A percentile compares a stretch with the other conserved stretches of the same genome.
phyloP scores from a whole-genome alignment of 2,888 invertebrate genomes.

The Belgica antarctica region DNA sequence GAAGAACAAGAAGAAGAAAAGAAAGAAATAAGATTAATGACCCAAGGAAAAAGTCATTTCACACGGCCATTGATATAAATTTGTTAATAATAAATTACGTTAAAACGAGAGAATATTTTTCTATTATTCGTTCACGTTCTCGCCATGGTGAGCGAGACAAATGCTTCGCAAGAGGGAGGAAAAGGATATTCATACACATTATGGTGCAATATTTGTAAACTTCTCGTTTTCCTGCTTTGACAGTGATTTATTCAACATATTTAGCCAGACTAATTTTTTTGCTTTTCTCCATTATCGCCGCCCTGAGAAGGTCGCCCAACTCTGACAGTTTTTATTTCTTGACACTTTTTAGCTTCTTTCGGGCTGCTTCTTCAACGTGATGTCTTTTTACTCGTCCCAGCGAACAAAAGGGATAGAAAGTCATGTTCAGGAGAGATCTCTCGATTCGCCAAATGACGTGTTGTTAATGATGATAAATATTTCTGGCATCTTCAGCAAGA shows the following conservation, averaged over 20 bases:
- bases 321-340: background rate
- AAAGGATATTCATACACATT: constrained; percentile 18
- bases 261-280: constrained; percentile 37
- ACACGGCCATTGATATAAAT: constrained; percentile 37
- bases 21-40: constrained; percentile 33
- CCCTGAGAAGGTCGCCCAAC: too few relatives aligned
- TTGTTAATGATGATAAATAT: constrained; percentile 38
- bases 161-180: background rate
- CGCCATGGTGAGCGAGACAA: background rate
- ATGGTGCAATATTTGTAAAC: constrained; percentile 17
- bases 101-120: constrained; percentile 1
- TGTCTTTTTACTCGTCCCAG: background rate
- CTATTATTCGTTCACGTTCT: background rate
- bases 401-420: background rate
- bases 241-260: constrained; percentile 39
- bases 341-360: too few relatives aligned
- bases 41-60: constrained; percentile 35
- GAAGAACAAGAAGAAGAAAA: background rate
- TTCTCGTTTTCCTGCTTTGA: constrained; percentile 19
- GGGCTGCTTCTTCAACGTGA: constrained; percentile 12
- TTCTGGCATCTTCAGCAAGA: background rate
- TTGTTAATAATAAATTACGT: constrained; percentile 35
- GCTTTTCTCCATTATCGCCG: constrained; percentile 31
- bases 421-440: constrained; percentile 12
- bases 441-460: constrained; percentile 14